Base-by-base conservation (phyloP, 2,888 invertebrate genomes). In the Tetragonula carbonaria region DNA sequence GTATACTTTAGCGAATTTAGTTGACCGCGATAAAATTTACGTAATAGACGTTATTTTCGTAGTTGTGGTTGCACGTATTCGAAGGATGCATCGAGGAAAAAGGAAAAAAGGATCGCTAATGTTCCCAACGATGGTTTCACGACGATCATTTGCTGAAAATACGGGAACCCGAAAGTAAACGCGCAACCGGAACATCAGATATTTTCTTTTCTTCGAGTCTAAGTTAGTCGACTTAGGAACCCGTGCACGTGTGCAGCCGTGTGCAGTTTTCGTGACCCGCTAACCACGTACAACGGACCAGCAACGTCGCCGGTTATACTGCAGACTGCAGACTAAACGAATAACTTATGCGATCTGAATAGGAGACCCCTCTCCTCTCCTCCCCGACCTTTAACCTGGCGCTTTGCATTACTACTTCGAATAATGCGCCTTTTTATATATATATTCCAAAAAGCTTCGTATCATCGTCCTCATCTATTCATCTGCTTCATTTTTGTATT, bases 291-390 rank as follows among this genome's bases (percentile, higher is more conserved):
- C 73, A 55, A 71, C 72, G 74, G 87, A 62, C 71, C 45, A n/a
- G 57, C 57, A n/a, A 57, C n/a, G n/a, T 14, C 57, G 57, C n/a
- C 59, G 65, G 65, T 38, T 67, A 73, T 33, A 59, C 38, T n/a
- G 73, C 63, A 67, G 67, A 66, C 71, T 51, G 84, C 80, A 73
- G 82, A 66, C 88, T 85, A 86, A 86, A 85, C 88, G 88, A 88
- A 88, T 88, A 88, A 88, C 82, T 86, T 87, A 80, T 88, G 83
- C 83, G 85, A 78, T 85, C 84, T 78, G 87, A 88, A 87, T 88
- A 88, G 83, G 79, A 80, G 85, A 85, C 75, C 79, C 16, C 53
- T 21, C 18, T 18, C 18, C 6, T 2, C 18, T 53, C 53, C 5
- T 4, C 18, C 53, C 1, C 45, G 8, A 8, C 8, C 8, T 82